Base-by-base conservation (phyloP, 2,113 vertebrate genomes). In the Melanerpes formicivorus region DNA sequence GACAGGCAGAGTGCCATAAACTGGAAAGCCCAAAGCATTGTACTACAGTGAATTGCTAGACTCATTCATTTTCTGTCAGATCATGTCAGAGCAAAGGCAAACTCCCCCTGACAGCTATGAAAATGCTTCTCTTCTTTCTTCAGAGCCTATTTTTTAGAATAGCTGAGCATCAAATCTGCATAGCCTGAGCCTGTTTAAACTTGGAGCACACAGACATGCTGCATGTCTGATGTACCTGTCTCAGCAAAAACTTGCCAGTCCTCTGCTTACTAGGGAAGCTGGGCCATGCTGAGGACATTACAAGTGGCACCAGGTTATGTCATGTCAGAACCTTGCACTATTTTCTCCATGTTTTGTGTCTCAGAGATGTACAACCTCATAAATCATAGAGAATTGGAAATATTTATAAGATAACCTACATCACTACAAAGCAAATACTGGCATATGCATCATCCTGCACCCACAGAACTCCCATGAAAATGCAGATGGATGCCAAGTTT, bases 221-320 rank as follows among this genome's bases (percentile, higher is more conserved):
- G 42, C 15, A 7, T 18, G 11, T 14, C 40, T 60, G 84, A 55
- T 32, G 21, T 26, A 40, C n/a, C 23, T 21, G 25, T 32, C 46
- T 63, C 72, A 32, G 37, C 37, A 67, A 62, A 87, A 23, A 12
- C 14, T n/a, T 34, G 29, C n/a, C 71, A 32, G 65, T 32, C 26
- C 65, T 48, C 66, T 73, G 19, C 72, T 19, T 42, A 9, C 54
- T 56, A 5, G 32, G 11, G 32, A 34, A 66, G 37, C 6, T 50
- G 60, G 40, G 12, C 54, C 54, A 10, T 18, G n/a, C 34, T 63
- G 54, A n/a, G 63, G 32, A 27, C 21, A 25, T 50, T 63, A 50
- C 37, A 50, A 54, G n/a, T 42, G 54, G 18, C 14, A 74, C 4
- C 0, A 0, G 46, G 23, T 19, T 60, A 30, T 16, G n/a, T 26